Evolutionary conservation across 2,888 invertebrate species (phyloP).

Genomic region (Sisyra nigra): DNA sequence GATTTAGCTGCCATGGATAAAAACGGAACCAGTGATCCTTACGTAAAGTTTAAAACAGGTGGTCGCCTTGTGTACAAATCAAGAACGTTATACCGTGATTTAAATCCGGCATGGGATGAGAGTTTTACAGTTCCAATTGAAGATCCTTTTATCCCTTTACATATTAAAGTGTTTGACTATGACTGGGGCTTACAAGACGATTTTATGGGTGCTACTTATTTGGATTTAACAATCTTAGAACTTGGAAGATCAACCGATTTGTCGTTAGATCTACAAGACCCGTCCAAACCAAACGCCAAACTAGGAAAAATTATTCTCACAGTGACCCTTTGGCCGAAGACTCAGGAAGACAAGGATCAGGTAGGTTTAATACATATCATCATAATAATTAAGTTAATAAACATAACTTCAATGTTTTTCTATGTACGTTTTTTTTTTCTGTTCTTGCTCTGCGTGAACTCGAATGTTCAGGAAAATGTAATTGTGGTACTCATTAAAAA

Average conservation of each 20-base stretch:
- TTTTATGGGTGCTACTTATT: slow-evolving; percentile 84
- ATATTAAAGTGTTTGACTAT: slow-evolving; percentile 91
- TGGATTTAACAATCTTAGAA: slow-evolving; percentile 74
- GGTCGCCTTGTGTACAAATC: slow-evolving; percentile 85
- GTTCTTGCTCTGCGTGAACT: background rate
- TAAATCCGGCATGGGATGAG: slow-evolving; percentile 98
- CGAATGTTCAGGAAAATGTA: background rate
- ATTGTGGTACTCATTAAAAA: background rate
- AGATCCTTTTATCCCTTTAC: slow-evolving; percentile 73
- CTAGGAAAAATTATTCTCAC: slow-evolving; percentile 77
- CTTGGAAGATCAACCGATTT: slow-evolving; percentile 62
- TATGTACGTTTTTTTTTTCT: slow-evolving; percentile 1
- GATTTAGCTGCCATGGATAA: slow-evolving; percentile 89
- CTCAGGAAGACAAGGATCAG: slow-evolving; percentile 89
- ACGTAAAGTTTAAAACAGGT: slow-evolving; percentile 87
- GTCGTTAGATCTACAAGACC: slow-evolving; percentile 63
- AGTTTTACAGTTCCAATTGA: slow-evolving; percentile 83
- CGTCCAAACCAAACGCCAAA: slow-evolving; percentile 40
- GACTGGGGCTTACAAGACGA: slow-evolving; percentile 93
- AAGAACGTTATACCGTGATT: slow-evolving; percentile 80
- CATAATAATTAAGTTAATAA: background rate
- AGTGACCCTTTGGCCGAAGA: slow-evolving; percentile 78
- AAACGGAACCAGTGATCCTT: slow-evolving; percentile 93
- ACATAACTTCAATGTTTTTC: background rate
- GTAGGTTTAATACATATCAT: slow-evolving; percentile 31